Evolutionary conservation across 2,888 invertebrate species (phyloP).

Genomic region (Acanthoscelides obtectus): DNA sequence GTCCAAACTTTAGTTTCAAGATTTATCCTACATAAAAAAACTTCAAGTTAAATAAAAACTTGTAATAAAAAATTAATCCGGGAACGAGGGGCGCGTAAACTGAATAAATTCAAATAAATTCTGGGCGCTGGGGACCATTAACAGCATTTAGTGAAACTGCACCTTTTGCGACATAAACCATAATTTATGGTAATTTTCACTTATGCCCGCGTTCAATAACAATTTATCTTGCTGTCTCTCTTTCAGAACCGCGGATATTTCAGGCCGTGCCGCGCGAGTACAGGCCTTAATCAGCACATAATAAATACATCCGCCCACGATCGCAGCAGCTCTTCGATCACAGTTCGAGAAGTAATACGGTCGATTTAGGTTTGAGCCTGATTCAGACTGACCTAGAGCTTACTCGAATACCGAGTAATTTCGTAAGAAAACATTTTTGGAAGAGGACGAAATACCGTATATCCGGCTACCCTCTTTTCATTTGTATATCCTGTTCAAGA

Average conservation of each 20-base stretch:
- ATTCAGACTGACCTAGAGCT: conserved; percentile 13
- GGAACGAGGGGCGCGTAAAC: not conserved
- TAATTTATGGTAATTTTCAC: conserved; percentile 29
- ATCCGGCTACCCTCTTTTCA: not conserved
- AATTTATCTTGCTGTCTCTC: conserved; percentile 25
- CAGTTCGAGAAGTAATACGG: not conserved
- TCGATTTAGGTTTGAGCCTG: conserved; percentile 1
- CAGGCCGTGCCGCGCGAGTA: conserved; percentile 9
- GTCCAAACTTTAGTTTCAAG: too few species aligned
- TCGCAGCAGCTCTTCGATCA: not conserved
- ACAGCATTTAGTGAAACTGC: conserved; percentile 18
- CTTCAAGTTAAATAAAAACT: too few species aligned
- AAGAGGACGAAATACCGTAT: too few species aligned
- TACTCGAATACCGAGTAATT: conserved; percentile 6
- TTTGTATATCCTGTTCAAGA: not conserved
- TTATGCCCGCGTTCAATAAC: conserved; percentile 25
- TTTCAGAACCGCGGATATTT: conserved; percentile 22
- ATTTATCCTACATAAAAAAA: too few species aligned
- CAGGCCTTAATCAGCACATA: conserved; percentile 29
- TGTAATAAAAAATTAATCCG: not conserved
- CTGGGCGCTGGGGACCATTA: conserved; percentile 16
- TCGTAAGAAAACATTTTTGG: too few species aligned
- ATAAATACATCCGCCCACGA: conserved; percentile 29
- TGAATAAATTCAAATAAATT: conserved; percentile 21
- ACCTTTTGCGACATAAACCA: conserved; percentile 23